Evolutionary conservation across 1,140 invertebrate genomes (phyloP).

Genomic region (Rhyacophila brunnea): DNA sequence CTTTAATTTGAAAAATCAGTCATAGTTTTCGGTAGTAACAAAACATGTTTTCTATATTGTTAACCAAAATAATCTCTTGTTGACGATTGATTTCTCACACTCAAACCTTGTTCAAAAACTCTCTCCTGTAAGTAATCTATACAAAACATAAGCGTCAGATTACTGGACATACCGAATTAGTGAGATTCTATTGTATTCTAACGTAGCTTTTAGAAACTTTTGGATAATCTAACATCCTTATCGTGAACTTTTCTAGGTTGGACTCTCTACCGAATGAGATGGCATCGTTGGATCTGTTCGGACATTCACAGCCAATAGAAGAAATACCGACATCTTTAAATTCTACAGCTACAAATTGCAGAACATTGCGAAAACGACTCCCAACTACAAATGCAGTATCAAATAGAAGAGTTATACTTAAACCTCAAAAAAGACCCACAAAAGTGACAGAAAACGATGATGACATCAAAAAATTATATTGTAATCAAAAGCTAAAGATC

Average conservation of each 20-base stretch:
- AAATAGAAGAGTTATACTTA: conserved; percentile 32
- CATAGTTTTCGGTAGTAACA: too few species aligned
- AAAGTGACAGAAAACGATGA: conserved; percentile 14
- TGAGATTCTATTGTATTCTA: too few species aligned
- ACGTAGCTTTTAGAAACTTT: too few species aligned
- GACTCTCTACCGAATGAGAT: conserved; percentile 29
- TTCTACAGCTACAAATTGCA: not conserved
- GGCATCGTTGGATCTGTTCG: conserved; percentile 30
- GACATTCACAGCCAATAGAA: conserved; percentile 9
- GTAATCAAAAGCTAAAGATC: conserved; percentile 25
- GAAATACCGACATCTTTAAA: not conserved
- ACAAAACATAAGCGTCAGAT: too few species aligned
- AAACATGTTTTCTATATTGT: too few species aligned
- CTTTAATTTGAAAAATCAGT: too few species aligned
- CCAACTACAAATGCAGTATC: conserved; percentile 3
- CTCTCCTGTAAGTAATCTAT: too few species aligned
- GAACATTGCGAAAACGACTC: conserved; percentile 13
- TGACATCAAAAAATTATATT: conserved; percentile 28
- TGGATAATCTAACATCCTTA: too few species aligned
- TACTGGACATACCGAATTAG: too few species aligned
- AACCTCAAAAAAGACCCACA: conserved; percentile 23
- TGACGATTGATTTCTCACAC: too few species aligned
- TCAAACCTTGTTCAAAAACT: too few species aligned
- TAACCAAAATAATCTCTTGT: too few species aligned
- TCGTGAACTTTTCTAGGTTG: conserved; percentile 27